Evolutionary conservation across 2,113 vertebrate species (phyloP), one percentile per base, ranked within the genome.

Genomic region (Microcebus murinus): DNA sequence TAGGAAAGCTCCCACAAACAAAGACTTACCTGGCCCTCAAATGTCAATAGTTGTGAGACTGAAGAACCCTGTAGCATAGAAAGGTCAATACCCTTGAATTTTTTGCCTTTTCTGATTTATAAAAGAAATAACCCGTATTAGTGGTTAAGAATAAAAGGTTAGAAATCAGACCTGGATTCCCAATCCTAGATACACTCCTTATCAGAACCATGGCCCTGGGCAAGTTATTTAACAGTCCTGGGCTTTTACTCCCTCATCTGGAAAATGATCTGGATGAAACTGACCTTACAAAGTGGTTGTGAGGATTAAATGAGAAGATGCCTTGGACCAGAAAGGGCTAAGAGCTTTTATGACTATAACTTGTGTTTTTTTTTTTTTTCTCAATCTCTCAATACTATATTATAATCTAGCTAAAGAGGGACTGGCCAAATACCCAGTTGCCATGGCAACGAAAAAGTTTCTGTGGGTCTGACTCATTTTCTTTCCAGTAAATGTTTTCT

Each of bases 371-470:
- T 84, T 52, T 52, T 88, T 73, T 29, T 68, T 88, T 73, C 45
- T 48, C 13, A 96, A 50, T 42, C 48, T 21, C 23, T 74, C 63
- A 79, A 8, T 55, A n/a, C 48, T 86, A 31, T 18, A 67, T 42
- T 65, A 93, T 29, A 93, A 48, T 70, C 83, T 39, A 82, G n/a
- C 71, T 45, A 31, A 96, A 85, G 82, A 52, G 4, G 34, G 81
- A 81, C 85, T 81, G 20, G 73, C 90, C 90, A 86, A 83, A 34
- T 86, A 81, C 59, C 65, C 87, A 9, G 55, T 71, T 86, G 52
- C 83, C 95, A 91, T 77, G 39, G 90, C 45, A 93, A 96, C 52
- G 68, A 52, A 81, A 81, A 95, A 96, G 61, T 85, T 95, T 81
- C 91, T 61, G 15, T 52, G 39, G 34, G 80, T 87, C 73, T 77